Evolutionary conservation across 1,140 invertebrate genomes (phyloP).

Genomic region (Heterodera schachtii): DNA sequence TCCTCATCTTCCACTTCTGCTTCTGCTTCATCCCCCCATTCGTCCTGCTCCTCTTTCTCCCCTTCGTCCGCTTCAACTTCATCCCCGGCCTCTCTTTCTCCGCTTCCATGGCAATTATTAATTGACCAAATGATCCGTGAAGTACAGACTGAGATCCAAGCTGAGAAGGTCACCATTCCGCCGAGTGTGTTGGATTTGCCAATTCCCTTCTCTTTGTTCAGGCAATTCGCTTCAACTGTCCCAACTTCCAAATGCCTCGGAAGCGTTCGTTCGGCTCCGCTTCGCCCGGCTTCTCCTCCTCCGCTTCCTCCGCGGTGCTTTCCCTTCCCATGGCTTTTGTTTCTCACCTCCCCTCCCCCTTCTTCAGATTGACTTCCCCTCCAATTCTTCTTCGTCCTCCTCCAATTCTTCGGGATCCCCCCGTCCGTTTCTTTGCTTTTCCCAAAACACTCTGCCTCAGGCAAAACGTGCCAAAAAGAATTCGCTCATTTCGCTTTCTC

Average conservation of each 20-base stretch:
- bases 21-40: not conserved
- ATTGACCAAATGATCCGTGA: conserved; percentile 44
- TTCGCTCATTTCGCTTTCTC: conserved; percentile 41
- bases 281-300: conserved; percentile 10
- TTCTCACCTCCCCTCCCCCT: not conserved
- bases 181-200: not conserved
- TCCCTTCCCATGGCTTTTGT: not conserved
- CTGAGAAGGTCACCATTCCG: conserved; percentile 33
- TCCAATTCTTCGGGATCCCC: not conserved
- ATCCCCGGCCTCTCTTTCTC: not conserved
- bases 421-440: not conserved
- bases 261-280: not conserved
- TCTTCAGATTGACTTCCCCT: not conserved
- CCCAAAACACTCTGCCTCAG: not conserved
- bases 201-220: not conserved
- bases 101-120: conserved; percentile 39
- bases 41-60: not conserved
- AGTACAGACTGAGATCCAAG: conserved; percentile 39
- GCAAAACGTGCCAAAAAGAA: conserved; percentile 56
- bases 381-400: not conserved
- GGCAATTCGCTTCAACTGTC: not conserved
- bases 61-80: not conserved
- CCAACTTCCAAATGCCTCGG: not conserved
- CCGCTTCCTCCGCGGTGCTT: not conserved
- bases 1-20: not conserved